These are phyloP conservation scores for Lasioglossum figueresi DNA, from an alignment of 2,888 invertebrate species.

Conservation along the genomic window DNA sequence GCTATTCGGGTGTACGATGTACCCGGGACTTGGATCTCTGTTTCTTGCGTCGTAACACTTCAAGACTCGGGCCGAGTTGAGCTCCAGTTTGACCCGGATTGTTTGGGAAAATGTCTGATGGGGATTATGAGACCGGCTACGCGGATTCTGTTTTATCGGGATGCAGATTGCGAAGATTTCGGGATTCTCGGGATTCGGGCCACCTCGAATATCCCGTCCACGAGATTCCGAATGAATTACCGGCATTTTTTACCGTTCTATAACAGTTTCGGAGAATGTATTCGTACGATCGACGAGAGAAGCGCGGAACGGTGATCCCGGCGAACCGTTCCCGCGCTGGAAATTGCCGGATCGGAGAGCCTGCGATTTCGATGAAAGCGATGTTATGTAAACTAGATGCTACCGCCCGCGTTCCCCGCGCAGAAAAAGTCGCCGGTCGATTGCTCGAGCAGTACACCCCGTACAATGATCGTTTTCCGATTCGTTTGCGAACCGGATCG, in stretches of 20 bases:
- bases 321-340: conserved; percentile 16
- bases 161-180: conserved; percentile 8
- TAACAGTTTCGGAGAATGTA: background rate
- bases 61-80: background rate
- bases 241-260: background rate
- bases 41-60: background rate
- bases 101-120: conserved; percentile 4
- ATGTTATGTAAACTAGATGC: conserved; percentile 22
- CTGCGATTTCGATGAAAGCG: conserved; percentile 15
- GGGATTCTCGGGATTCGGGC: background rate
- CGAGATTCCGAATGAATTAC: background rate
- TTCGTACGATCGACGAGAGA: background rate
- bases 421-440: conserved; percentile 16
- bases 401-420: background rate
- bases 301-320: conserved; percentile 2
- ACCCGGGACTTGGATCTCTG: background rate
- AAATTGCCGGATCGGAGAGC: conserved; percentile 16
- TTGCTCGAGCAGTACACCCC: conserved; percentile 1
- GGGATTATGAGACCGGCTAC: background rate
- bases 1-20: background rate
- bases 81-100: background rate
- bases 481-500: conserved; percentile 50
- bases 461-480: conserved; percentile 54
- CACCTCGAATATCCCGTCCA: background rate
- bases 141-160: background rate